These are phyloP conservation scores for Pachymerium ferrugineum DNA, from an alignment of 2,888 invertebrate species.

Conservation along the genomic window DNA sequence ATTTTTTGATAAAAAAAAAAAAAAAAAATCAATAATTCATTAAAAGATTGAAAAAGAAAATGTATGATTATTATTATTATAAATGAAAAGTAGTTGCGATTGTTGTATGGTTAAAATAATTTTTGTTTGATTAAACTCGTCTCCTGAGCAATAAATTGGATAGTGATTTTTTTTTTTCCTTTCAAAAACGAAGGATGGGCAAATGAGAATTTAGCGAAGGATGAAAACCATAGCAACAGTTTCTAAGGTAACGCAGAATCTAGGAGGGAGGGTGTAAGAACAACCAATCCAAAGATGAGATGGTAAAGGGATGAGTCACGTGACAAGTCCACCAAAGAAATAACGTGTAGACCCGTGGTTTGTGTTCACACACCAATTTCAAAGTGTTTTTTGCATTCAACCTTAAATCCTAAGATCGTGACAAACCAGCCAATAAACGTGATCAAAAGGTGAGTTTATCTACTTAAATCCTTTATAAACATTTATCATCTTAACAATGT, in stretches of 20 bases:
- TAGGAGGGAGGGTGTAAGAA: not conserved
- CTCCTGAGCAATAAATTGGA: no score
- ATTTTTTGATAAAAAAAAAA: no score
- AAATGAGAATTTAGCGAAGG: no score
- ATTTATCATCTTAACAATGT: no score
- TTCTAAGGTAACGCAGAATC: not conserved
- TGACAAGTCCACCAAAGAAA: not conserved
- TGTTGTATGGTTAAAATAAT: no score
- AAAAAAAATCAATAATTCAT: no score
- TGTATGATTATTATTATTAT: no score
- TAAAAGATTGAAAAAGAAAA: no score
- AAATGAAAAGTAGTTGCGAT: no score
- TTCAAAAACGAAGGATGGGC: no score
- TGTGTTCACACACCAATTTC: not conserved
- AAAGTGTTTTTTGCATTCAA: not conserved
- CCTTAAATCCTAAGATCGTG: not conserved
- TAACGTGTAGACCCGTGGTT: not conserved
- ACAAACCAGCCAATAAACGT: not conserved
- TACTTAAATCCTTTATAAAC: not conserved
- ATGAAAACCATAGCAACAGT: slow-evolving; percentile 1
- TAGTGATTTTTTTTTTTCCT: no score
- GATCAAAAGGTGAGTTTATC: not conserved
- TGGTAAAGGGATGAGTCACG: not conserved
- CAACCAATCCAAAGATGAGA: not conserved
- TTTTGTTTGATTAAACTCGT: no score